phyloP scores from a whole-genome alignment of 2,113 vertebrate genomes.

The Climacteris rufus region DNA sequence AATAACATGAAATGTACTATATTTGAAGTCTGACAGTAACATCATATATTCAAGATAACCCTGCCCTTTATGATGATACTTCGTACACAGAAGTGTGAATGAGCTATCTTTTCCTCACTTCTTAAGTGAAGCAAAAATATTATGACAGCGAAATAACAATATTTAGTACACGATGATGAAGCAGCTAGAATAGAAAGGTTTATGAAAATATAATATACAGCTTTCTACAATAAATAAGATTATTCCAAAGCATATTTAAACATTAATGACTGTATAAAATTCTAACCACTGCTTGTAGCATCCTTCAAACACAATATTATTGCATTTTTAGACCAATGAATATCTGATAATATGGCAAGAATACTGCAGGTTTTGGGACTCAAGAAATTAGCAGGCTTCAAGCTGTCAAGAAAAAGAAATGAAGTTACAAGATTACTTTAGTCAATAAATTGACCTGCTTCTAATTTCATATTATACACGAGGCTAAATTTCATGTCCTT shows the following conservation, averaged over 20 bases:
- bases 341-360: neutral
- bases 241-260: neutral
- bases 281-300: neutral
- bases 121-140: slow-evolving; percentile 20
- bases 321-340: neutral
- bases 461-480: neutral
- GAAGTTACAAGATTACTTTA: neutral
- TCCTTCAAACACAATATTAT: neutral
- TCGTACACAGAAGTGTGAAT: neutral
- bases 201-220: neutral
- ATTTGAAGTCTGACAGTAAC: neutral
- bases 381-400: neutral
- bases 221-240: neutral
- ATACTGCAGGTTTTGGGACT: neutral
- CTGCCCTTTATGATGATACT: neutral
- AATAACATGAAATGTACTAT: neutral
- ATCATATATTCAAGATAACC: neutral
- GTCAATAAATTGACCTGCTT: neutral
- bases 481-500: neutral
- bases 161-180: neutral
- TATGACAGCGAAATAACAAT: slow-evolving; percentile 3
- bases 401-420: neutral
- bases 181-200: neutral
- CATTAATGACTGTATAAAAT: neutral
- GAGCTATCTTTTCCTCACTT: neutral